phyloP scores from a whole-genome alignment of 1,140 invertebrate genomes.

The Atopsyche davidsoni region DNA sequence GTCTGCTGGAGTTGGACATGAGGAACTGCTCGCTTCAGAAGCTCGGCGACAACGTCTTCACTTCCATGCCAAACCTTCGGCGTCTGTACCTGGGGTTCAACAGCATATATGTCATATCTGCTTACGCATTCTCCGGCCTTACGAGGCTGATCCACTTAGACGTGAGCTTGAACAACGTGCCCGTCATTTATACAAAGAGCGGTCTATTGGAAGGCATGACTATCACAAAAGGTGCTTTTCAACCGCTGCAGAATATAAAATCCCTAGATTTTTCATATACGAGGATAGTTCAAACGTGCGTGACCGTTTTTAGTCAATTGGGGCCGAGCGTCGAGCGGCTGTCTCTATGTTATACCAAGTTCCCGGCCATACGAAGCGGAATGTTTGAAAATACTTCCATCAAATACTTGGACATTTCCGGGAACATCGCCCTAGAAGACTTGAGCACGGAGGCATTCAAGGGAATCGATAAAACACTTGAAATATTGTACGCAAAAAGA shows the following conservation, averaged over 20 bases:
- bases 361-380: slow-evolving; percentile 34
- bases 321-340: slow-evolving; percentile 39
- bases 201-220: slow-evolving; percentile 33
- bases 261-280: slow-evolving; percentile 50
- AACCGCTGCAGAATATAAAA: slow-evolving; percentile 34
- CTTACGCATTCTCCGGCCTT: slow-evolving; percentile 39
- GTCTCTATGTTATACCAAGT: slow-evolving; percentile 46
- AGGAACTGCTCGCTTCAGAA: slow-evolving; percentile 47
- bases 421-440: slow-evolving; percentile 39
- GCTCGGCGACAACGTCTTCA: slow-evolving; percentile 39
- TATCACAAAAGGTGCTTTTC: slow-evolving; percentile 36
- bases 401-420: slow-evolving; percentile 47
- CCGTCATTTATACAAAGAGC: too few species aligned
- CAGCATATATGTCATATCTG: slow-evolving; percentile 40
- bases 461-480: slow-evolving; percentile 39
- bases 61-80: slow-evolving; percentile 39
- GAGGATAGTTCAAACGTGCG: slow-evolving; percentile 37
- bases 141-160: slow-evolving; percentile 44
- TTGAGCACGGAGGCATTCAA: slow-evolving; percentile 35
- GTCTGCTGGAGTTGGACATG: slow-evolving; percentile 49
- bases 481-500: slow-evolving; percentile 44
- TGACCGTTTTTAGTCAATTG: slow-evolving; percentile 36
- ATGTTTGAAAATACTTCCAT: slow-evolving; percentile 42
- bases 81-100: slow-evolving; percentile 49
- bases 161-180: slow-evolving; percentile 44